phyloP scores from a whole-genome alignment of 2,113 vertebrate species.

The Lycaon pictus region DNA sequence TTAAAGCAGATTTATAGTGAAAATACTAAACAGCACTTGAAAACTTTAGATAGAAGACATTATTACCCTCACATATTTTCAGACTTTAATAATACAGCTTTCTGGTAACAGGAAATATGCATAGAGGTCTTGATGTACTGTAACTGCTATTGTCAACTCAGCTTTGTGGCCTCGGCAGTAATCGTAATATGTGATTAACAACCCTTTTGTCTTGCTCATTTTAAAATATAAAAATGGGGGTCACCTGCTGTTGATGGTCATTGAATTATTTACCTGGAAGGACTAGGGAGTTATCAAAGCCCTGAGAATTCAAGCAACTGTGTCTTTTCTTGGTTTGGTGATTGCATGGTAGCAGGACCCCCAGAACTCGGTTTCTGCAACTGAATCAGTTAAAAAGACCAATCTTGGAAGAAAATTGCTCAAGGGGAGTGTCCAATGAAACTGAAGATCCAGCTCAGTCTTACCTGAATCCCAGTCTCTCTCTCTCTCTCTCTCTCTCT shows the following conservation, averaged over 20 bases:
- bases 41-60: background rate
- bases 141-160: background rate
- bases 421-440: background rate
- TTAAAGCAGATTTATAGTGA: background rate
- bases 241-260: background rate
- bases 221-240: background rate
- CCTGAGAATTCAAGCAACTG: background rate
- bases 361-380: background rate
- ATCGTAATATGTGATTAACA: background rate
- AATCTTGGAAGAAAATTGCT: background rate
- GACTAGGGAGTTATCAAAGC: background rate
- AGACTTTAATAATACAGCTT: background rate
- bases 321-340: background rate
- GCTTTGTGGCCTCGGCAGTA: background rate
- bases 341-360: background rate
- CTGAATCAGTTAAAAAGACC: background rate
- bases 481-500: background rate
- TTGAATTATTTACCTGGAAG: background rate
- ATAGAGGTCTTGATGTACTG: background rate
- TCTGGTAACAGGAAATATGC: background rate
- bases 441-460: background rate
- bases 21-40: conserved; percentile 14
- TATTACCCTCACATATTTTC: background rate
- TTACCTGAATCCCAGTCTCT: background rate
- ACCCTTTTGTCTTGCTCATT: background rate